phyloP scores from a whole-genome alignment of 2,797 vertebrate genomes.

The Epinephelus awoara region DNA sequence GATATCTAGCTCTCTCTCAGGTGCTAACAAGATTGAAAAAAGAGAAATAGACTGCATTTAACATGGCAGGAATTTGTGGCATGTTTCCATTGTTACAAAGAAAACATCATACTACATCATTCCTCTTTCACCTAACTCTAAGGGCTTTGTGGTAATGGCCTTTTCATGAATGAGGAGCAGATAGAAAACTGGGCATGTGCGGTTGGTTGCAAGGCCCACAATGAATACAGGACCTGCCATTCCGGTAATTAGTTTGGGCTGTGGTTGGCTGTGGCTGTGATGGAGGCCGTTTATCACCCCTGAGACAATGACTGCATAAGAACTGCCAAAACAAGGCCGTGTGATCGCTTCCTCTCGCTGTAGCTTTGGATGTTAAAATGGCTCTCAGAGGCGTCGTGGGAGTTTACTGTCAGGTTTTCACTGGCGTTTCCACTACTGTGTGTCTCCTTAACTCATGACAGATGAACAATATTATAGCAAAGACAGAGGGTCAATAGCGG shows the following conservation, averaged over 20 bases:
- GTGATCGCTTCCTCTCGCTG: conserved; percentile 67
- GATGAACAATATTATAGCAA: conserved; percentile 65
- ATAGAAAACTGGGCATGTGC: conserved; percentile 58
- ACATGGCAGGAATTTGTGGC: conserved; percentile 53
- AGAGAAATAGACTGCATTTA: conserved; percentile 31
- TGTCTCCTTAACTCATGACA: conserved; percentile 67
- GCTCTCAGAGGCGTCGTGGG: conserved; percentile 57
- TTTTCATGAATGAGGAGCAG: conserved; percentile 65
- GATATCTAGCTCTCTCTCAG: conserved; percentile 49
- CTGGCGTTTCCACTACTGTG: conserved; percentile 39
- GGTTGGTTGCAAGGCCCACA: conserved; percentile 51
- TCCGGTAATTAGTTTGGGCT: conserved; percentile 79
- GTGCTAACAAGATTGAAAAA: conserved; percentile 48
- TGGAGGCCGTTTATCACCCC: conserved; percentile 78
- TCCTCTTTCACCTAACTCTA: conserved; percentile 57
- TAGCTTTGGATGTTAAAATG: conserved; percentile 62
- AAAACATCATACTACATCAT: conserved; percentile 67
- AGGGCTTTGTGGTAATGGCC: conserved; percentile 66
- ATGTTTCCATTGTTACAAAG: conserved; percentile 45
- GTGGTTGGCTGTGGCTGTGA: conserved; percentile 68
- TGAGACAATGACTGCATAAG: conserved; percentile 74
- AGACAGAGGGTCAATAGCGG: conserved; percentile 49
- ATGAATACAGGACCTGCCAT: conserved; percentile 71
- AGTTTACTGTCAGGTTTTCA: conserved; percentile 64
- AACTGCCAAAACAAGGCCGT: conserved; percentile 73